Evolutionary conservation across 2,797 vertebrate genomes (phyloP), one percentile per base, ranked within the genome.

Genomic region (Antennarius maculatus): DNA sequence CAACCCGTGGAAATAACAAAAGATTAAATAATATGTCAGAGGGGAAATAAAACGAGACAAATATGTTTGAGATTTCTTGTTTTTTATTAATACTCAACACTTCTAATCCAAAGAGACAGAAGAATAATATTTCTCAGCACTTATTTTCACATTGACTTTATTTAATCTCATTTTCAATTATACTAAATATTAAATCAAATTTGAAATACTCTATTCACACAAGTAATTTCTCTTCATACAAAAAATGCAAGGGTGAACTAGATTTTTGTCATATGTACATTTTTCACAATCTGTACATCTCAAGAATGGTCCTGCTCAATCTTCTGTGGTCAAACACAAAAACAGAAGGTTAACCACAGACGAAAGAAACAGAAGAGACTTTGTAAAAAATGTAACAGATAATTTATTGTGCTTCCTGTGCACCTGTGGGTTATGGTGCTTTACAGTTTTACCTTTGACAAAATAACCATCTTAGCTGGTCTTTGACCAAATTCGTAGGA

Each of bases 31-130:
- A 23, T 4, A 13, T 4, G 11, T 9, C 12, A 13, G 9, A 1
- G 13, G 2, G 2, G 28, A 27, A 45, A 66, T 3, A 59, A 64
- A 64, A 74, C 54, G 54, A 64, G 43, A 74, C 69, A 56, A 74
- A 64, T 17, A 10, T 17, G 13, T 41, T 49, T 79, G 82, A 89
- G 84, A 90, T 91, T 90, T 91, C 85, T 81, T 74, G 66, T 92
- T 92, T 90, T 92, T 93, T 93, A 93, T 93, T 93, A 92, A 93
- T 93, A 93, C 91, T 92, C 88, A 94, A 94, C 93, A 94, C 93
- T 89, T 92, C 93, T 94, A 93, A 91, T 94, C 93, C 92, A 94
- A 94, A 94, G 91, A 93, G 92, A 94, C 93, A 94, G 90, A 93
- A 93, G 88, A 93, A 94, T 92, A 94, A 93, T 94, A 92, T 93